A percentile compares a stretch with the other conserved stretches of the same genome.
phyloP scores from a whole-genome alignment of 1,140 invertebrate species.

The Neodiprion fabricii region DNA sequence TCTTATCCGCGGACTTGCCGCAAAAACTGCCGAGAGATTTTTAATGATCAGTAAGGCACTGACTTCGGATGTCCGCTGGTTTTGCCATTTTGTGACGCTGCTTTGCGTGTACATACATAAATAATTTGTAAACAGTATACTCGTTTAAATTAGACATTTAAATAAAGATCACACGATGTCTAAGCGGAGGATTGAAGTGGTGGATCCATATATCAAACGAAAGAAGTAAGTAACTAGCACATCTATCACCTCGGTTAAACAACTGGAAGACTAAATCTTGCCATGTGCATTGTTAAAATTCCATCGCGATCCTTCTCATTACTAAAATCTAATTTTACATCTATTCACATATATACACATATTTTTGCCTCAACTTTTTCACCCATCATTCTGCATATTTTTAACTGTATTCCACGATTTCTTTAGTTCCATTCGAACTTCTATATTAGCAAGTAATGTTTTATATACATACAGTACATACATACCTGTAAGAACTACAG shows the following conservation, averaged over 20 bases:
- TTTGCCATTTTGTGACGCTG: conserved; percentile 59
- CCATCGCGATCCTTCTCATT: conserved; percentile 21
- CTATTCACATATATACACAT: no score
- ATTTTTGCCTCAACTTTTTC: no score
- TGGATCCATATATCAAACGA: conserved; percentile 80
- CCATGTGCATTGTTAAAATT: conserved; percentile 39
- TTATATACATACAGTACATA: no score
- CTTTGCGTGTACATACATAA: conserved; percentile 30
- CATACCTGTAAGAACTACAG: no score
- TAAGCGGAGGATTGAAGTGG: conserved; percentile 82
- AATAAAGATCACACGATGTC: conserved; percentile 66
- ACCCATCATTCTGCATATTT: no score
- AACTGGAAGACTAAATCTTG: conserved; percentile 26
- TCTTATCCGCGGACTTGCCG: no score
- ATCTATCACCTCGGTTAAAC: conserved; percentile 10
- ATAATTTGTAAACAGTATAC: conserved; percentile 38
- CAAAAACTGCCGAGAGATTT: no score
- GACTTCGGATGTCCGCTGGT: conserved; percentile 27
- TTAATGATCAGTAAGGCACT: background rate
- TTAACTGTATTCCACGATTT: no score
- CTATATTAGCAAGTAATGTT: no score
- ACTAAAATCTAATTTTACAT: conserved; percentile 11
- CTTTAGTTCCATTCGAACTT: no score
- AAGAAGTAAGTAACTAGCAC: conserved; percentile 67
- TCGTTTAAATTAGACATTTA: conserved; percentile 15